Conservation (phyloP, 92 coral and sea anemone species). For the Epizoanthus ramosus region DNA sequence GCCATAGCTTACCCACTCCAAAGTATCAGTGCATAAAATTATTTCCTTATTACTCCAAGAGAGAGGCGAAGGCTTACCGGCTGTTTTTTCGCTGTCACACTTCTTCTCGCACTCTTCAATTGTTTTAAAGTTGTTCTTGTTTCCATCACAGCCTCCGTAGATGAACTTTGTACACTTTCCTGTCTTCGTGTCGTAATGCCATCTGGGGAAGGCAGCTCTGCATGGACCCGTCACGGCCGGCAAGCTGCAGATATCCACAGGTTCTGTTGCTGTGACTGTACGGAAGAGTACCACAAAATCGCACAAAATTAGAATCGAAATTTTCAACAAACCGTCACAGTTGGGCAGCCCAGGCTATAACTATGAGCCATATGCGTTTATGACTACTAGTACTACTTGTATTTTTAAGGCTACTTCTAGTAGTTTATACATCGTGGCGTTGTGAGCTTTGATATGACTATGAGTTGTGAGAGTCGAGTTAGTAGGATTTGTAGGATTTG, state of each 20-base stretch:
- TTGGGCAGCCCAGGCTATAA: too few relatives aligned
- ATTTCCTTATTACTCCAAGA: background rate
- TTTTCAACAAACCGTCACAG: too few relatives aligned
- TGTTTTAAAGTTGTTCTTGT: slow-evolving; percentile 19
- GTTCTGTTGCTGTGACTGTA: background rate
- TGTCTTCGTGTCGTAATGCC: slow-evolving; percentile 19
- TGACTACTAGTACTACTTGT: too few relatives aligned
- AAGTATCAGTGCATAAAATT: too few relatives aligned
- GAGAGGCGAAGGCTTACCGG: background rate
- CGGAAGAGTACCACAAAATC: background rate
- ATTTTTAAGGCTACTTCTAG: too few relatives aligned
- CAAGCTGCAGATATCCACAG: background rate
- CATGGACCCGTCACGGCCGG: slow-evolving; percentile 26
- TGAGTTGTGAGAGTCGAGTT: too few relatives aligned
- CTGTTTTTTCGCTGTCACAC: slow-evolving; percentile 33
- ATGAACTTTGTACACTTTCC: slow-evolving; percentile 25
- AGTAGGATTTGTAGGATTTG: too few relatives aligned
- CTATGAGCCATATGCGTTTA: too few relatives aligned
- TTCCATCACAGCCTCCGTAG: slow-evolving; percentile 37
- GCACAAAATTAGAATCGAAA: background rate
- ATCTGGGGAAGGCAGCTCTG: slow-evolving; percentile 17
- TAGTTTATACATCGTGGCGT: too few relatives aligned
- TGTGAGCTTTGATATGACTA: too few relatives aligned
- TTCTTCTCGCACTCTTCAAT: slow-evolving; percentile 23
- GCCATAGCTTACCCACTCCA: too few relatives aligned